phyloP scores from a whole-genome alignment of 2,797 vertebrate species.

The Oryzias sinensis region DNA sequence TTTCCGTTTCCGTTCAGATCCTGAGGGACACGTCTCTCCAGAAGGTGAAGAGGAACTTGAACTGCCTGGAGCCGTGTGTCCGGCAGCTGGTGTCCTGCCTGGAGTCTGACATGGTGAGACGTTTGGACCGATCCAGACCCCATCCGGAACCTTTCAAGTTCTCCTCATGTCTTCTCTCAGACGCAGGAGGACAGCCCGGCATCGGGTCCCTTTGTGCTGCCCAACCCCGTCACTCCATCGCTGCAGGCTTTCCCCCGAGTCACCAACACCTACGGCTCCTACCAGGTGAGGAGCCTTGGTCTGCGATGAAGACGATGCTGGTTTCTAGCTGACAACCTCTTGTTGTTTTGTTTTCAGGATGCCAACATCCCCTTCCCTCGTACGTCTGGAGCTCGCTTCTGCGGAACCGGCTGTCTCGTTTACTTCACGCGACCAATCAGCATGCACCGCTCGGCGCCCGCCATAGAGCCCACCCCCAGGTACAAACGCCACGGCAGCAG shows the following conservation, averaged over 20 bases:
- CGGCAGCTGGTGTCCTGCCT: slow-evolving; percentile 95
- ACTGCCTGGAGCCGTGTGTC: slow-evolving; percentile 95
- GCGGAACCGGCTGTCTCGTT: slow-evolving; percentile 91
- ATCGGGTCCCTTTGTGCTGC: slow-evolving; percentile 84
- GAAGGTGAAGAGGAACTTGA: slow-evolving; percentile 98
- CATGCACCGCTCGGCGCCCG: slow-evolving; percentile 90
- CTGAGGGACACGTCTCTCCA: slow-evolving; percentile 95
- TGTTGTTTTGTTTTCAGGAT: slow-evolving; percentile 70
- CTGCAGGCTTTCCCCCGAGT: slow-evolving; percentile 91
- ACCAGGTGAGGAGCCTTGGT: slow-evolving; percentile 70
- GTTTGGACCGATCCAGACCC: neutral
- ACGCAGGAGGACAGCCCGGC: slow-evolving; percentile 88
- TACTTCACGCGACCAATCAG: slow-evolving; percentile 96
- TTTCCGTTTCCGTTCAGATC: slow-evolving; percentile 71
- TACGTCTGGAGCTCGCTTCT: slow-evolving; percentile 95
- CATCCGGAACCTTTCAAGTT: neutral
- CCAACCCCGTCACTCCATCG: slow-evolving; percentile 86
- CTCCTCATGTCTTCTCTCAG: slow-evolving; percentile 54
- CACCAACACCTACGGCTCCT: slow-evolving; percentile 94
- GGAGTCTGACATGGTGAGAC: slow-evolving; percentile 90
- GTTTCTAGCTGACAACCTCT: neutral
- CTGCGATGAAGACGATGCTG: neutral
- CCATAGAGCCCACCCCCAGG: slow-evolving; percentile 94
- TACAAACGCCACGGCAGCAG: slow-evolving; percentile 36
- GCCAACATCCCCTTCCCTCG: slow-evolving; percentile 97